Percentiles rank a stretch among this genome's conserved stretches.
phyloP scores from a whole-genome alignment of 2,797 vertebrate genomes.

The Eremophila alpestris region DNA sequence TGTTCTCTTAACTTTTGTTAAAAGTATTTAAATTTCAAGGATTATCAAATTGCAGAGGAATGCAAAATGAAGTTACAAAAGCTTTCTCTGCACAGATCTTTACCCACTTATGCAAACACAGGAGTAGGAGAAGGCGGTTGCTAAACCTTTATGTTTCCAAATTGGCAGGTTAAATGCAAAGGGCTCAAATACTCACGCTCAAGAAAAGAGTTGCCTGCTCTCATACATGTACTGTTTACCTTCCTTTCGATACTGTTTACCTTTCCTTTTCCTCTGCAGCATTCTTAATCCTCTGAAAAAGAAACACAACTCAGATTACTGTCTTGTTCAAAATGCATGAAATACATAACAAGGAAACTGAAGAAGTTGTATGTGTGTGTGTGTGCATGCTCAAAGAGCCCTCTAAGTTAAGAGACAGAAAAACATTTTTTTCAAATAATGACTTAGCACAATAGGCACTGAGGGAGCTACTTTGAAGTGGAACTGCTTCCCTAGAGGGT shows the following conservation, averaged over 20 bases:
- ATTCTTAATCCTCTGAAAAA: background rate
- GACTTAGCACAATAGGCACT: background rate
- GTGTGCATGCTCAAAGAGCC: background rate
- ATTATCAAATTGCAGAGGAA: background rate
- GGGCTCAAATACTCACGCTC: background rate
- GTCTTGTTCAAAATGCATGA: background rate
- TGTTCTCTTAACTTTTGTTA: background rate
- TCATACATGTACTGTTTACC: background rate
- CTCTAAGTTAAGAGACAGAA: background rate
- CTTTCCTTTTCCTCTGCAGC: background rate
- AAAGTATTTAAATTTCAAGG: background rate
- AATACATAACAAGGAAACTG: background rate
- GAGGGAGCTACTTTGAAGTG: background rate
- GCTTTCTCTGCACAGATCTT: background rate
- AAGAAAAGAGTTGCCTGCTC: background rate
- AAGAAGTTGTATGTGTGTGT: background rate
- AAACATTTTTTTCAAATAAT: background rate
- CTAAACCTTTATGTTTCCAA: background rate
- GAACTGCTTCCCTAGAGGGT: background rate
- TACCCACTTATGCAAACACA: background rate
- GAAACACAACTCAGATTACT: background rate
- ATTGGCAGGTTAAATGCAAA: background rate
- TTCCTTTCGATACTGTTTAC: background rate
- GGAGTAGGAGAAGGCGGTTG: background rate
- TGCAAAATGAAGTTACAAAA: background rate